These are phyloP conservation scores for Alcedo quadribrachys DNA, from an alignment of 2,797 vertebrate genomes.

Conservation along the genomic window DNA sequence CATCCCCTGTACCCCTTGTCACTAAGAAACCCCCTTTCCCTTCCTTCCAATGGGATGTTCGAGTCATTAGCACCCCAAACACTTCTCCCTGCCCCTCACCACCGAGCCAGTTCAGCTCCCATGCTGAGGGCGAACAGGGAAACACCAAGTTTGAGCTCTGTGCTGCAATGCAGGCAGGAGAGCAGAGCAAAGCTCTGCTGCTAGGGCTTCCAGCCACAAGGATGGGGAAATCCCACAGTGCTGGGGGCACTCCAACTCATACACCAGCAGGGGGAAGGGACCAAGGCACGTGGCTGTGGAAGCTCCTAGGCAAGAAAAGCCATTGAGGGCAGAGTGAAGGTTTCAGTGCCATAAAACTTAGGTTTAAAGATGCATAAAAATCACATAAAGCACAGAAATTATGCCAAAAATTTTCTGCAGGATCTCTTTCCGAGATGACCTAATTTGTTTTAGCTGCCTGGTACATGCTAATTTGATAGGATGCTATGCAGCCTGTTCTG, in stretches of 20 bases:
- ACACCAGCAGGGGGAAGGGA: neutral
- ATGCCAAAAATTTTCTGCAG: neutral
- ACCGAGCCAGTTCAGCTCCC: neutral
- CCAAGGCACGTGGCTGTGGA: neutral
- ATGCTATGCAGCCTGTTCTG: conserved; percentile 22
- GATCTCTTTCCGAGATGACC: neutral
- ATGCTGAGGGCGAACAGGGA: neutral
- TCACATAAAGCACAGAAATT: neutral
- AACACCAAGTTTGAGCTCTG: neutral
- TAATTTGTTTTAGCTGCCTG: conserved; percentile 41
- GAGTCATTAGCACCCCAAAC: neutral
- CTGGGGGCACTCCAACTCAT: neutral
- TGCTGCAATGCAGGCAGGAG: neutral
- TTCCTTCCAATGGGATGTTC: neutral
- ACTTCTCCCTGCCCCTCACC: neutral
- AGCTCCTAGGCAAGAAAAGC: neutral
- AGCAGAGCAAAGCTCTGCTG: neutral
- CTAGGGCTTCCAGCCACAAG: neutral
- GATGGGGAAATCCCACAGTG: neutral
- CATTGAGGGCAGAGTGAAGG: neutral
- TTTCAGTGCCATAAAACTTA: neutral
- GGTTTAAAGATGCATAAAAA: neutral
- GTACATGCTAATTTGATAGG: conserved; percentile 41
- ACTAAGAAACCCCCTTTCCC: neutral
- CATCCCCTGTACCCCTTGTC: neutral